Base-by-base conservation (phyloP, 2,888 invertebrate species). In the Ischnura elegans region DNA sequence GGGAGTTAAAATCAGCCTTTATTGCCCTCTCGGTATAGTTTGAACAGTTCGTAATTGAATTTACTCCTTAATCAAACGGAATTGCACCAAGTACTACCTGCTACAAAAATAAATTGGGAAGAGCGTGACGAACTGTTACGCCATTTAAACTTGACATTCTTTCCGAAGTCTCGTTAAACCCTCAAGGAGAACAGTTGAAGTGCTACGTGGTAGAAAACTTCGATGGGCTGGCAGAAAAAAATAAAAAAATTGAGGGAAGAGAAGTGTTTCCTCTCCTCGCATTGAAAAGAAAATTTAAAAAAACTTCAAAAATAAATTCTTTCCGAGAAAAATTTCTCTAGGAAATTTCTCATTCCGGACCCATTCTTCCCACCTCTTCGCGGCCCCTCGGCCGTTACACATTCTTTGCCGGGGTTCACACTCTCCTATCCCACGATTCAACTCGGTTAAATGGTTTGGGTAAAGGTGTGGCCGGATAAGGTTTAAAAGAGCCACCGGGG, bases 151-250 rank as follows among this genome's bases (percentile, higher is more conserved):
- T 86, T 86, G 25, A 45, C 13, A 46, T 45, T 43, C 86, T 45
- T 86, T 86, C n/a, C 86, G 46, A 90, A 90, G 61, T 61, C 90
- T 86, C 61, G 90, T 61, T 90, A 61, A 90, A 25, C 36, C 45
- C 61, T n/a, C 55, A 66, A 90, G 61, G 61, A 90, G 25, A 43
- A 90, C 90, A 76, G 29, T 25, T 36, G 19, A 76, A 76, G 76
- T 76, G 76, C 76, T 76, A 76, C 76, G 76, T 76, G 76, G 76
- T 36, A 36, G 76, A 76, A 76, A 76, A 36, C 36, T 76, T 13
- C 36, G 36, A 36, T 36, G 29, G 76, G 10, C 76, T 10, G 13
- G 13, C 36, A 36, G 16, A 76, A 76, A 76, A 76, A 36, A 76
- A 76, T 36, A 76, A 76, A 36, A 76, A 76, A 76, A 76, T 76